Evolutionary conservation across 2,888 invertebrate genomes (phyloP).

Genomic region (Synanthedon tipuliformis): DNA sequence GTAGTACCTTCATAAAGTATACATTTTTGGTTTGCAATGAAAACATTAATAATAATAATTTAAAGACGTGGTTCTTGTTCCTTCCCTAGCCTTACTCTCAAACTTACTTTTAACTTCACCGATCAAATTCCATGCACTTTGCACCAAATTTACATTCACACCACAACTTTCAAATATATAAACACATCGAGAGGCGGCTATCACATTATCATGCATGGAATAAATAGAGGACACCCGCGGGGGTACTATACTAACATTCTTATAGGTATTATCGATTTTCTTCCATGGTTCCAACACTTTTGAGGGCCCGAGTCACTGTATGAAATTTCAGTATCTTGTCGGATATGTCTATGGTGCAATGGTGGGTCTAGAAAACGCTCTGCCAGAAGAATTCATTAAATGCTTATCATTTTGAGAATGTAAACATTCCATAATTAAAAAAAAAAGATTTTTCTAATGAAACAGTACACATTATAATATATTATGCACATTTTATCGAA

Average conservation of each 20-base stretch:
- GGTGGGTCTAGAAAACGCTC: no score
- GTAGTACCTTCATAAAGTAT: constrained; percentile 16
- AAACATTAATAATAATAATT: constrained; percentile 3
- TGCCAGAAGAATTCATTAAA: no score
- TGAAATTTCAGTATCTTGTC: no score
- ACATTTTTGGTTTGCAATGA: constrained; percentile 40
- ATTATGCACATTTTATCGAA: background rate
- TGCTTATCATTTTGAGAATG: no score
- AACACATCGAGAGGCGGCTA: constrained; percentile 16
- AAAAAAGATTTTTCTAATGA: no score
- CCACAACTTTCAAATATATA: constrained; percentile 9
- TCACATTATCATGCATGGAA: constrained; percentile 25
- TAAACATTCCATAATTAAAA: no score
- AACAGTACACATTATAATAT: no score
- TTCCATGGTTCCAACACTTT: no score
- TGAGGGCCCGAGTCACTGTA: no score
- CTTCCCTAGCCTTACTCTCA: background rate
- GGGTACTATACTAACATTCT: background rate
- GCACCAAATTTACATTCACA: constrained; percentile 19
- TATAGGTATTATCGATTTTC: background rate
- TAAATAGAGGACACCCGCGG: constrained; percentile 7
- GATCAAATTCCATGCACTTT: constrained; percentile 19
- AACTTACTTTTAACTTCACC: background rate
- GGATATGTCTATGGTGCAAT: no score
- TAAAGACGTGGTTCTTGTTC: background rate